A percentile compares a stretch with the other conserved stretches of the same genome.
Evolutionary conservation across 2,113 vertebrate genomes (phyloP).

Genomic region (Jacana jacana): DNA sequence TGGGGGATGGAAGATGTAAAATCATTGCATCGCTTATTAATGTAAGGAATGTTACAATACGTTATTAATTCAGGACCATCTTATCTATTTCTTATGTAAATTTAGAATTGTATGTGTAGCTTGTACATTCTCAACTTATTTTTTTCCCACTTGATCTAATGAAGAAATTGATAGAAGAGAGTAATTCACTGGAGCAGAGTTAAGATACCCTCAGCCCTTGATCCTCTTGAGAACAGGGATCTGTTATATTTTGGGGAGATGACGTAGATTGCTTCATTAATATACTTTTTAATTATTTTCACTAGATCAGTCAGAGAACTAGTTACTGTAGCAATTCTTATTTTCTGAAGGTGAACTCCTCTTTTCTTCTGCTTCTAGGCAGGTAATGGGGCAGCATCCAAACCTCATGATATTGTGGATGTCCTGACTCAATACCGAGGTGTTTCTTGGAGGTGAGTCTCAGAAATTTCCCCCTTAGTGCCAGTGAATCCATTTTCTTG

Average conservation of each 20-base stretch:
- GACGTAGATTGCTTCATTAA: background rate
- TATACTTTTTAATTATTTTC: background rate
- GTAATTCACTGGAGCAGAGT: background rate
- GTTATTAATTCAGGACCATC: background rate
- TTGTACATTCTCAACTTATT: background rate
- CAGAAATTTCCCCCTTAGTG: background rate
- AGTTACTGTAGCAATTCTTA: background rate
- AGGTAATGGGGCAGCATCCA: constrained; percentile 75
- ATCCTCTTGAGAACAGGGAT: background rate
- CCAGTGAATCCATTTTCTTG: background rate
- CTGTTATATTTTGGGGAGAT: background rate
- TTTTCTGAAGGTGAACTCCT: background rate
- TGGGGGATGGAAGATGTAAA: background rate
- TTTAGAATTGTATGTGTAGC: background rate
- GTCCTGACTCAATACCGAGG: constrained; percentile 77
- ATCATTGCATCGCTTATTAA: background rate
- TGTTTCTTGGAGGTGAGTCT: constrained; percentile 79
- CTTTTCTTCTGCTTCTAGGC: constrained; percentile 56
- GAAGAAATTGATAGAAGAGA: background rate
- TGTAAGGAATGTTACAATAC: background rate
- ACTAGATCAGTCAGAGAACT: background rate
- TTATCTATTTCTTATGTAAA: constrained; percentile 1
- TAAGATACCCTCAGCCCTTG: background rate
- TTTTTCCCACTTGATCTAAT: background rate
- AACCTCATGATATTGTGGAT: background rate